phyloP scores from a whole-genome alignment of 2,888 invertebrate species.

The Deilephila elpenor region DNA sequence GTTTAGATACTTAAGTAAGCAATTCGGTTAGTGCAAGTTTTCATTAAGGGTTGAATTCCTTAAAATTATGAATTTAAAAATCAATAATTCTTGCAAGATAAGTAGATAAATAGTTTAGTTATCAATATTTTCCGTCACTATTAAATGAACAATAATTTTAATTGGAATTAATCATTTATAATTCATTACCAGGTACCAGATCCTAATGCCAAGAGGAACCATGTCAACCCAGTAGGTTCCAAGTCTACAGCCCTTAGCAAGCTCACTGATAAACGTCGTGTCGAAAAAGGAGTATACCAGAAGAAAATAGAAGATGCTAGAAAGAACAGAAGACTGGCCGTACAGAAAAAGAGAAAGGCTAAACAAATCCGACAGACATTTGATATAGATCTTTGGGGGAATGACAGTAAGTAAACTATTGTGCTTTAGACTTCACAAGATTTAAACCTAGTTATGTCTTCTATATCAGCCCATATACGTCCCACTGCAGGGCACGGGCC shows the following conservation, averaged over 20 bases:
- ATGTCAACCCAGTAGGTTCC: slow-evolving; percentile 68
- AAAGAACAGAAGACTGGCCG: slow-evolving; percentile 72
- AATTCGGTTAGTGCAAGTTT: no score
- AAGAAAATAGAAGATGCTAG: slow-evolving; percentile 79
- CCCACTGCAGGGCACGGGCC: no score
- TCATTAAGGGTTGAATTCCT: no score
- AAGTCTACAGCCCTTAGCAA: slow-evolving; percentile 77
- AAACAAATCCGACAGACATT: slow-evolving; percentile 82
- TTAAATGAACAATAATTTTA: no score
- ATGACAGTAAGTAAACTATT: slow-evolving; percentile 72
- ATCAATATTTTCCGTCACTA: no score
- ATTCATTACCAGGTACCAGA: slow-evolving; percentile 83
- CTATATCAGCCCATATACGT: no score
- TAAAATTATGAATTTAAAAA: no score
- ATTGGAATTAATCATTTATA: slow-evolving; percentile 7
- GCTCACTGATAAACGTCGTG: slow-evolving; percentile 71
- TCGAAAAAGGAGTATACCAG: slow-evolving; percentile 78
- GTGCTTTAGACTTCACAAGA: no score
- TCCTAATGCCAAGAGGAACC: slow-evolving; percentile 86
- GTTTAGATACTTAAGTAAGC: no score
- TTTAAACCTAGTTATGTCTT: no score
- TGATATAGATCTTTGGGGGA: slow-evolving; percentile 87
- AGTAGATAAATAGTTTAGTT: no score
- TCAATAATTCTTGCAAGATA: no score
- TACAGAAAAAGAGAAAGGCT: slow-evolving; percentile 67